Evolutionary conservation across 2,797 vertebrate genomes (phyloP).

Genomic region (Brachyalestes nurse): DNA sequence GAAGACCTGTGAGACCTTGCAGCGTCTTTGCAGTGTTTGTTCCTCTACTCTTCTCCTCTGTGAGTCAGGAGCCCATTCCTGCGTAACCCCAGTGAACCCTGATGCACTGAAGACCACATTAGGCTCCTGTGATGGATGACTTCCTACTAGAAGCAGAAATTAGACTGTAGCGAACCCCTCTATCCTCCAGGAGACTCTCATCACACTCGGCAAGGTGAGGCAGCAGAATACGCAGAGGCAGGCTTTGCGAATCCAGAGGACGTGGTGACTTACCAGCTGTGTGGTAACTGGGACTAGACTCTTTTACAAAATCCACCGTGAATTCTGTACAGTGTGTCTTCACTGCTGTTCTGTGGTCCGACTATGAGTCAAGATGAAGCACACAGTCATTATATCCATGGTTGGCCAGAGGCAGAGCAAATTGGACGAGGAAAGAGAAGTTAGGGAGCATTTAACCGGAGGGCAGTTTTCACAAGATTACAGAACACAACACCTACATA

Average conservation of each 20-base stretch:
- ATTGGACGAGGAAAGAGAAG: not conserved
- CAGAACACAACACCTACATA: too few species aligned
- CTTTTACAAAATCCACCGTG: not conserved
- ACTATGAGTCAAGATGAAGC: not conserved
- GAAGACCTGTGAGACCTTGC: too few species aligned
- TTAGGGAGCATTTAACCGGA: not conserved
- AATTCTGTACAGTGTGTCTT: not conserved
- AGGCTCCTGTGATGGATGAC: too few species aligned
- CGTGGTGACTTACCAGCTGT: not conserved
- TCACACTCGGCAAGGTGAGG: not conserved
- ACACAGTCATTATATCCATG: not conserved
- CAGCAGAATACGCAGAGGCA: not conserved
- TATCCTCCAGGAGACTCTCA: not conserved
- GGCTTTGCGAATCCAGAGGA: not conserved
- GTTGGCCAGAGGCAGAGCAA: not conserved
- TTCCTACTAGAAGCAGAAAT: not conserved
- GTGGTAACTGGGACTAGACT: not conserved
- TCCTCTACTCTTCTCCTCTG: too few species aligned
- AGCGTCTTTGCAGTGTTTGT: too few species aligned
- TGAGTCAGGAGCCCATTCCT: too few species aligned
- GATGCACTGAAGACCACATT: too few species aligned
- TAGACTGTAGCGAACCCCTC: not conserved
- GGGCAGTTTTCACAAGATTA: too few species aligned
- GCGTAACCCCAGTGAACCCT: too few species aligned
- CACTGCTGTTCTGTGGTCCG: not conserved